Base-by-base conservation (phyloP, 2,797 vertebrate species). In the Arnoldichthys spilopterus region DNA sequence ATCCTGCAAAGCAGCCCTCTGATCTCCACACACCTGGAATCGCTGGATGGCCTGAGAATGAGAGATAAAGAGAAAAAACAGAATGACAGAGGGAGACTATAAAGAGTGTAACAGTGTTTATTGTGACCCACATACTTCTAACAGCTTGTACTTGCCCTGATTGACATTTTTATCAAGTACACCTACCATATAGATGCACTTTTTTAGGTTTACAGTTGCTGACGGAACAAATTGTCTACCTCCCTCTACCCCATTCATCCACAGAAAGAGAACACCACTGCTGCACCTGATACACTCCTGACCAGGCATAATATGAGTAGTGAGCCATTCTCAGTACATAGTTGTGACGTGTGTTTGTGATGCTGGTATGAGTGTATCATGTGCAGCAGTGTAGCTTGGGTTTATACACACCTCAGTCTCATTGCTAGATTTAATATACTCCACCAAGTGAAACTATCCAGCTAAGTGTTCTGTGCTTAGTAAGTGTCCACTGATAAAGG, bases 41-140 rank as follows among this genome's bases (percentile, higher is more conserved):
- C 94, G 93, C 85, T 95, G 96, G 88, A 94, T 93, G 72, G 95
- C 93, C 96, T 98, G 88, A n/a, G 40, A 43, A 12, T 20, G n/a
- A 34, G 16, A 26, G 59, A 26, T 43, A 30, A 34, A 69, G 34
- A 51, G 30, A 43, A 26, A 45, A 47, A 40, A 47, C 0, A 28
- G 13, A 69, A 18, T 13, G 32, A 61, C 18, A 37, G 4, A 63
- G 18, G 34, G 20, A n/a, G 4, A 30, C 5, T n/a, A 20, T 15
- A 59, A 58, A 28, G 9, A 51, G 32, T 58, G 30, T 2, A 43
- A 32, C 20, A 28, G 12, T 12, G 6, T 63, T 20, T 5, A 18
- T 22, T 30, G 18, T 12, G 51, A 8, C 20, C 0, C 18, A 72
- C 24, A 56, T 30, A 54, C 24, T 53, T 15, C 1, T 5, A 5